Evolutionary conservation across 2,797 vertebrate species (phyloP).

Genomic region (Echeneis naucrates): DNA sequence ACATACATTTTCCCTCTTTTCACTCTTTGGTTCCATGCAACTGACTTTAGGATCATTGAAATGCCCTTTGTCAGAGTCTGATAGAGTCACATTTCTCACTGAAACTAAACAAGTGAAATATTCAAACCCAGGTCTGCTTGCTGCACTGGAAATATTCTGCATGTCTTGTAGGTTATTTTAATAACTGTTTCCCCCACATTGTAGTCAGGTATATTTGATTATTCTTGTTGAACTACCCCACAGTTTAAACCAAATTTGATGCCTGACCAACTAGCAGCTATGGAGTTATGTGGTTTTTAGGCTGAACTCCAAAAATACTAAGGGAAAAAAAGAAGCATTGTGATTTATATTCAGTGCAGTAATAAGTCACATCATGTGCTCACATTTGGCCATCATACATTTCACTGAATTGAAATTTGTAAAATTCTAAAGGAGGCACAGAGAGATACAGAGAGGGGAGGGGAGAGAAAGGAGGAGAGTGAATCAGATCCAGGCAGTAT

Average conservation of each 20-base stretch:
- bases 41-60: not conserved
- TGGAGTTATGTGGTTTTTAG: not conserved
- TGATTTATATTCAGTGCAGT: slow-evolving; percentile 5
- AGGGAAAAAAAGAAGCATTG: not conserved
- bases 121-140: not conserved
- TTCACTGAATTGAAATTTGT: slow-evolving; percentile 6
- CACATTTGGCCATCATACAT: not conserved
- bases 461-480: slow-evolving; percentile 34
- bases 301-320: not conserved
- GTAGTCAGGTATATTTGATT: not conserved
- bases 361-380: not conserved
- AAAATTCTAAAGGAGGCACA: slow-evolving; percentile 6
- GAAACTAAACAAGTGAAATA: not conserved
- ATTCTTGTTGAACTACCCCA: not conserved
- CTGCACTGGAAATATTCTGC: not conserved
- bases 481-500: slow-evolving; percentile 46
- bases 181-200: not conserved
- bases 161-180: not conserved
- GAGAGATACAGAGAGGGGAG: slow-evolving; percentile 14
- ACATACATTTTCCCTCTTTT: not conserved
- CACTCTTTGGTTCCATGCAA: not conserved
- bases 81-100: not conserved
- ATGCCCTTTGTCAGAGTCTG: not conserved
- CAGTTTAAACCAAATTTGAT: not conserved
- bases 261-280: not conserved